Evolutionary conservation across 2,113 vertebrate genomes (phyloP).

Genomic region (Manacus vitellinus): DNA sequence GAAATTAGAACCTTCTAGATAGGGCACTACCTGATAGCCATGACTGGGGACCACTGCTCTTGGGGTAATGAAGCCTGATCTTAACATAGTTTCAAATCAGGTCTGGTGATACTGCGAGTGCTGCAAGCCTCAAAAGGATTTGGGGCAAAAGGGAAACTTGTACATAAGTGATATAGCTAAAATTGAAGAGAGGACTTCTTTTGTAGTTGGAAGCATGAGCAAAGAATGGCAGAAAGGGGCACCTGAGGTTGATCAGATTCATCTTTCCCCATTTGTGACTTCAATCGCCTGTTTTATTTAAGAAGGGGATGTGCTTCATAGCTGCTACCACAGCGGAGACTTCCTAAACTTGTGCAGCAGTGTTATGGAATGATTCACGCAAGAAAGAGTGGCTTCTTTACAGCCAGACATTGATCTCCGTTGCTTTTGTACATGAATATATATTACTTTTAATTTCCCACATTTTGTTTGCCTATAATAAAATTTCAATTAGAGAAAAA

Average conservation of each 20-base stretch:
- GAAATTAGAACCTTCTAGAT: neutral
- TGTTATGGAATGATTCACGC: neutral
- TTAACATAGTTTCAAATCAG: neutral
- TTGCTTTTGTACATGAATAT: slow-evolving; percentile 17
- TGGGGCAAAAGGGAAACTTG: neutral
- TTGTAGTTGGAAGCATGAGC: neutral
- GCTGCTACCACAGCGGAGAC: neutral
- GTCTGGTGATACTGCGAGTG: neutral
- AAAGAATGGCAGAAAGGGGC: neutral
- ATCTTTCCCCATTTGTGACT: neutral
- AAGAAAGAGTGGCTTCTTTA: neutral
- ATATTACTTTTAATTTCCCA: slow-evolving; percentile 52
- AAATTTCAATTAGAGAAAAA: slow-evolving; percentile 64
- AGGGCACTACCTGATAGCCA: neutral
- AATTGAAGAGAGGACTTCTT: neutral
- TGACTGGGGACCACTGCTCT: neutral
- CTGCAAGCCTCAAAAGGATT: neutral
- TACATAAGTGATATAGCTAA: neutral
- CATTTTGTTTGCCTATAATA: slow-evolving; percentile 57
- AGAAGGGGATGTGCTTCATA: neutral
- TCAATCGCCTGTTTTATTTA: neutral
- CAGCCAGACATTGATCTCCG: neutral
- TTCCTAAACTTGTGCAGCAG: neutral
- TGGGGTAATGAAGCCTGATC: neutral
- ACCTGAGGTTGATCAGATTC: neutral